Conservation (phyloP, 2,797 vertebrate species). For the Enteromius trimaculatus region DNA sequence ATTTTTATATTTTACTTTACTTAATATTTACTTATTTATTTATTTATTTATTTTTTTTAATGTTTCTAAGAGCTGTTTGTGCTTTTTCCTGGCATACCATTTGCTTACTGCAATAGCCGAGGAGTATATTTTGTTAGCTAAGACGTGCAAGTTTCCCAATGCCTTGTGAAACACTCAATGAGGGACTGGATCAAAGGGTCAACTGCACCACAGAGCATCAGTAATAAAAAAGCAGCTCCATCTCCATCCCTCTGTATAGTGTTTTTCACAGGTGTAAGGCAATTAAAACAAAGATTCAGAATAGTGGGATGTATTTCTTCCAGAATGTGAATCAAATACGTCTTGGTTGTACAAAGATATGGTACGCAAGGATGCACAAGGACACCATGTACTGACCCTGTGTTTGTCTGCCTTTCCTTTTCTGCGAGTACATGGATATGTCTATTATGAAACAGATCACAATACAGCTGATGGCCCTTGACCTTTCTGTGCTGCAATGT, state of each 20-base stretch:
- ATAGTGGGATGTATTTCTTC: neutral
- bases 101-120: neutral
- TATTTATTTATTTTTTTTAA: neutral
- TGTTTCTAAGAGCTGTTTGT: neutral
- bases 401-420: conserved; percentile 1
- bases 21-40: neutral
- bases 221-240: conserved; percentile 9
- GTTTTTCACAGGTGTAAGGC: neutral
- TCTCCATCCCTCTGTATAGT: neutral
- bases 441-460: conserved; percentile 17
- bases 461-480: neutral
- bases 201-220: neutral
- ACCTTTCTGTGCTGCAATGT: conserved; percentile 42
- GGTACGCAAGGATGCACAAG: neutral
- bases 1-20: neutral
- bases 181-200: conserved; percentile 36
- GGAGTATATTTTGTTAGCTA: conserved; percentile 38
- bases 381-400: neutral
- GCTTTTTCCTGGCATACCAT: neutral
- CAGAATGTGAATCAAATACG: neutral
- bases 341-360: conserved; percentile 1
- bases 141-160: conserved; percentile 41
- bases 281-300: neutral
- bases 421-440: neutral
- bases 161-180: conserved; percentile 31